phyloP scores from a whole-genome alignment of 2,113 vertebrate genomes.

The Trogon surrucura region DNA sequence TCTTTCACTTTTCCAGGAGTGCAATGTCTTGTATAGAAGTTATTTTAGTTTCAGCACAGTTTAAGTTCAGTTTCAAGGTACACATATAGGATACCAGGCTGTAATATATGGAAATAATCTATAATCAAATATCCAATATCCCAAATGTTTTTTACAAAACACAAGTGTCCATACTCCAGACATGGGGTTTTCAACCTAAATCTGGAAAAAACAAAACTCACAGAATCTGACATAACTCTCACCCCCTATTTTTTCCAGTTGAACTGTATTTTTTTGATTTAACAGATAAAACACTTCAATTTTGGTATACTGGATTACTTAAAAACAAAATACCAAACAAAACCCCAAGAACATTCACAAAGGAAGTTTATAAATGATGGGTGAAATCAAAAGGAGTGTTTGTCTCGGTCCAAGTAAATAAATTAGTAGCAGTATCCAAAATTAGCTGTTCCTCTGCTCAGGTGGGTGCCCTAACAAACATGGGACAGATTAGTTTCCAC shows the following conservation, averaged over 20 bases:
- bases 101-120: not conserved
- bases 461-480: not conserved
- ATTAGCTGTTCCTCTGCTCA: not conserved
- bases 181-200: not conserved
- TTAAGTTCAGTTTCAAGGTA: not conserved
- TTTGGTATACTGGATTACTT: not conserved
- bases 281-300: not conserved
- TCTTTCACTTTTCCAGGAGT: not conserved
- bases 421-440: not conserved
- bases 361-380: not conserved
- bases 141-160: not conserved
- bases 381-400: not conserved
- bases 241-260: not conserved
- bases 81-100: not conserved
- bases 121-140: not conserved
- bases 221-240: not conserved
- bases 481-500: not conserved
- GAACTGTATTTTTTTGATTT: not conserved
- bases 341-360: not conserved
- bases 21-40: not conserved
- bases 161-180: not conserved
- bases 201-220: not conserved
- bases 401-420: not conserved
- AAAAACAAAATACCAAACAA: not conserved
- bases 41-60: not conserved